phyloP scores from a whole-genome alignment of 2,113 vertebrate genomes.

The Buteo buteo region DNA sequence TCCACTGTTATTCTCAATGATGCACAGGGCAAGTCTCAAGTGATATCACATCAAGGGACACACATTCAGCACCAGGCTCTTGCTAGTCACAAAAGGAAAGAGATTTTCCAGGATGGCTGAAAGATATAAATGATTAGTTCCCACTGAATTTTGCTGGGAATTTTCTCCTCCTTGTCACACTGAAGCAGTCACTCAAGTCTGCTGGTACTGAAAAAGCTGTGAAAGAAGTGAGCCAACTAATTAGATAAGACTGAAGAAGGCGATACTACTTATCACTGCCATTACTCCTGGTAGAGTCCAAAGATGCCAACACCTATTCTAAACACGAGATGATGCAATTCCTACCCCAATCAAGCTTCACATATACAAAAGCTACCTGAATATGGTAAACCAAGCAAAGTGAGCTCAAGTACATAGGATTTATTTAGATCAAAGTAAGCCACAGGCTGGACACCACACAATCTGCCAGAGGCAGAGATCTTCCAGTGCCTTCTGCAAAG shows the following conservation, averaged over 20 bases:
- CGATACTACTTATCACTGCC: neutral
- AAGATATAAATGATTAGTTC: neutral
- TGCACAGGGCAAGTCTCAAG: neutral
- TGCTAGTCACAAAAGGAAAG: neutral
- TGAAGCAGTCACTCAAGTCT: neutral
- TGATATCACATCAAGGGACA: neutral
- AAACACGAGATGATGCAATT: neutral
- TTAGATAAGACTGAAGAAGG: neutral
- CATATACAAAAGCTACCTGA: neutral
- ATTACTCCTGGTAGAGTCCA: neutral
- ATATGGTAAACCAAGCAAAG: neutral
- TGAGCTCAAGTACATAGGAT: neutral
- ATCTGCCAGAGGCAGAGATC: neutral
- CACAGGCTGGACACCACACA: neutral
- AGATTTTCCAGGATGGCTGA: neutral
- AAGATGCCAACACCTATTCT: neutral
- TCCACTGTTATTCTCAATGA: neutral
- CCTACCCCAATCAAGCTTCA: neutral
- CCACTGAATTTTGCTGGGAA: neutral
- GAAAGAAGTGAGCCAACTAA: neutral
- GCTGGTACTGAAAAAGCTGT: neutral
- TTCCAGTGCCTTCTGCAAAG: neutral
- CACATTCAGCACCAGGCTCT: accelerated
- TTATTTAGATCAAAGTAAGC: neutral
- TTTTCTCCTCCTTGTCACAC: neutral